Percentiles rank a stretch among this genome's conserved stretches.
Conservation (phyloP, 2,797 vertebrate species). For the Sylvilagus floridanus region DNA sequence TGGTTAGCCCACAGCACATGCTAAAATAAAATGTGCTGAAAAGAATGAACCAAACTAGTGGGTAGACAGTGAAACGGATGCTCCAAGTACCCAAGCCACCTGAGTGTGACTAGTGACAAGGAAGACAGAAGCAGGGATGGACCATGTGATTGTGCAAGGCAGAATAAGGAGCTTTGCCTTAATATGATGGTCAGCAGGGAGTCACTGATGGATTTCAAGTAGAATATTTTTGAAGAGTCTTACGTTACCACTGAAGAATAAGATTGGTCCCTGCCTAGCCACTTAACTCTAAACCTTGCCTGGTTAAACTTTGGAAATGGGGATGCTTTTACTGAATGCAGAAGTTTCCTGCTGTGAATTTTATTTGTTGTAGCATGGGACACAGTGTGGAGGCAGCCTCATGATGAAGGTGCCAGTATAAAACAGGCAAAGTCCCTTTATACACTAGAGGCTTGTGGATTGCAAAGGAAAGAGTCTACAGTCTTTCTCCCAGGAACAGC, state of each 20-base stretch:
- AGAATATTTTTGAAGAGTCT: neutral
- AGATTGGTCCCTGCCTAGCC: neutral
- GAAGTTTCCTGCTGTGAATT: neutral
- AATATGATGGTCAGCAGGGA: neutral
- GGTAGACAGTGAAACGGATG: neutral
- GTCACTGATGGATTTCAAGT: neutral
- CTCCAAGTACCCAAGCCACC: neutral
- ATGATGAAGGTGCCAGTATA: neutral
- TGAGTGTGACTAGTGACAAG: neutral
- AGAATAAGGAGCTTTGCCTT: neutral
- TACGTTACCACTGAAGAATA: neutral
- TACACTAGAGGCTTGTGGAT: neutral
- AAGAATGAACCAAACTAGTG: conserved; percentile 6
- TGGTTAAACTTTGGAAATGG: neutral
- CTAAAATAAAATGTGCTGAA: neutral
- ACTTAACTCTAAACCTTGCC: neutral
- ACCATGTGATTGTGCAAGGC: rapidly evolving
- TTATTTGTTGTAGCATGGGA: neutral
- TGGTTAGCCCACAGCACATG: neutral
- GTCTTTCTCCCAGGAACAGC: neutral
- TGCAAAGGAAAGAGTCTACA: neutral
- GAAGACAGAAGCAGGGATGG: neutral
- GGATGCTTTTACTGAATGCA: neutral
- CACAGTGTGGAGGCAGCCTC: neutral
- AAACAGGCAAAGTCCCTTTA: neutral